Evolutionary conservation across 2,888 invertebrate species (phyloP), one percentile per base, ranked within the genome.

Genomic region (Dasysyrphus albostriatus): DNA sequence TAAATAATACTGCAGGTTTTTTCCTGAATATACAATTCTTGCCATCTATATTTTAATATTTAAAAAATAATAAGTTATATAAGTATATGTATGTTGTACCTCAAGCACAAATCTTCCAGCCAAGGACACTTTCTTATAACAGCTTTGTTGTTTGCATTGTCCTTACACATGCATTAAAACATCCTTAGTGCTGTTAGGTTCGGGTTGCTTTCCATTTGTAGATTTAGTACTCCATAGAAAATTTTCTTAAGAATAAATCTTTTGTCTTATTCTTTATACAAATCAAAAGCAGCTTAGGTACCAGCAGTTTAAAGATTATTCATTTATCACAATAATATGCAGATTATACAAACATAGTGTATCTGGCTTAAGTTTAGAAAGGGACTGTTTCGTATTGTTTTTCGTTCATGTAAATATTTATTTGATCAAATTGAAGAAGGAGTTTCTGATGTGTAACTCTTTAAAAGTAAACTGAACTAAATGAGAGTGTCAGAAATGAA

Each of bases 281-380:
- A 83, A 83, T 87, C 87, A 87, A 72, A 87, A 87, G 79, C 87
- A 87, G 83, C 70, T 83, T 87, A 58, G 39, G 39, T 61, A 67
- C 37, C 10, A 42, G 24, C 12, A 61, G 12, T 54, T 51, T 75
- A 47, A 39, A 42, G 67, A 51, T 65, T 56, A 74, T 54, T 67
- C 51, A 63, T 56, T 16, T 29, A 39, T 10, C 14, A 42, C n/a
- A 24, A 65, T 44, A 24, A 65, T 44, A 65, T 65, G 32, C n/a
- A 16, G 16, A n/a, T 24, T 42, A 0, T 14, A 54, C 6, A 12
- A 24, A 54, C 54, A 10, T 2, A 10, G 49, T 49, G 19, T 10
- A 19, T 16, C 16, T 49, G 49, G 12, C 1, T 51, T 19, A 51
- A 29, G 24, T 7, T 12, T 6, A 19, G 51, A 51, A 51, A 51